These are phyloP conservation scores for Scolopax bukidnonensis DNA, from an alignment of 2,797 vertebrate species.

Conservation along the genomic window DNA sequence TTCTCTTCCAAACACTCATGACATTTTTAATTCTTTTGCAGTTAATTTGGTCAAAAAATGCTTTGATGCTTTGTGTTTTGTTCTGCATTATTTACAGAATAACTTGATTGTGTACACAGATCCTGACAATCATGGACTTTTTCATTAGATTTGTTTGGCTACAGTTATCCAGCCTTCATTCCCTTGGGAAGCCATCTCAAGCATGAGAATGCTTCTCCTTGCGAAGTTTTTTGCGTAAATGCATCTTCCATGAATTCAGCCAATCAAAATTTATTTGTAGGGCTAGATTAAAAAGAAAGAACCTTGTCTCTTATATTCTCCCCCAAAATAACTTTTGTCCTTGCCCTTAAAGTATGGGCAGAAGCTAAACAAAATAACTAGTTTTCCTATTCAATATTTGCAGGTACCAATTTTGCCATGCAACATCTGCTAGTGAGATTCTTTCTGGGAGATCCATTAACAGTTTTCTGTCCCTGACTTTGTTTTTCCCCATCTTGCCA, in stretches of 20 bases:
- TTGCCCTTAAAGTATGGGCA: background rate
- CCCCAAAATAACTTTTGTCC: rapidly evolving
- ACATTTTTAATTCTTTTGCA: background rate
- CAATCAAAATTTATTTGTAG: background rate
- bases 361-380: rapidly evolving
- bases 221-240: background rate
- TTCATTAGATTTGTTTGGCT: background rate
- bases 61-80: background rate
- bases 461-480: background rate
- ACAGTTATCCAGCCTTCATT: background rate
- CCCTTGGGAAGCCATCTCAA: background rate
- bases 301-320: rapidly evolving
- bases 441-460: background rate
- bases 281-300: background rate
- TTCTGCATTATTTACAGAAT: background rate
- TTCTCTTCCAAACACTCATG: background rate
- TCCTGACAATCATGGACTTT: background rate
- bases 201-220: background rate
- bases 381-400: background rate
- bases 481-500: background rate
- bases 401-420: background rate
- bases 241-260: background rate
- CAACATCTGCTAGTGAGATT: background rate
- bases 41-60: background rate
- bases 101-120: background rate